Base-by-base conservation (phyloP, 2,888 invertebrate species). In the Lasioglossum malachurum region DNA sequence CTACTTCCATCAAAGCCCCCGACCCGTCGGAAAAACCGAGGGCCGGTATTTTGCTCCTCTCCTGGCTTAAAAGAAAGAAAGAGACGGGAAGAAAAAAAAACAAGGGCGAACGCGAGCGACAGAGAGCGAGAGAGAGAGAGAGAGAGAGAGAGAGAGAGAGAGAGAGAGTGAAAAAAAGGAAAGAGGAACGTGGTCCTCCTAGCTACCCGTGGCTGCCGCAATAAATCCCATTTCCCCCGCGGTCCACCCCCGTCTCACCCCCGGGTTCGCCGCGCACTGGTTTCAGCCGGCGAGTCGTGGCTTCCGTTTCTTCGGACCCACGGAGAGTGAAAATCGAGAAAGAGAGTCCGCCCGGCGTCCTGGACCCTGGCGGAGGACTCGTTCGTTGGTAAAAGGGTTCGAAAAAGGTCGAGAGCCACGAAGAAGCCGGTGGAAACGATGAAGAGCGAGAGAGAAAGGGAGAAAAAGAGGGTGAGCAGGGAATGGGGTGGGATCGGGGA, bases 291-390 rank as follows among this genome's bases (percentile, higher is more conserved):
- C 71, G 82, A 73, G 57, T 53, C 67, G 44, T 72, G 81, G 83
- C 83, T 88, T 85, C 87, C 88, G 88, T 79, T 78, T 60, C 85
- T 49, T 75, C 85, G 80, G 79, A 78, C 75, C 78, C 74, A 67
- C 75, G 73, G 72, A 86, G 80, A 78, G 72, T 84, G 87, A 84
- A 84, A 87, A 88, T 88, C 87, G 81, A 83, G 87, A 85, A 80
- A 72, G 64, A 73, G 64, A 79, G 74, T 81, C 71, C 87, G 64
- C 31, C 14, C 3, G 69, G 69, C 69, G 69, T 69, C 69, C 75
- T 69, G 80, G 82, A 72, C 67, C 69, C 74, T 73, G 75, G 64
- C 53, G n/a, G 41, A 38, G 76, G 49, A 78, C 57, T 64, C 57
- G 79, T 72, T 71, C 74, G 84, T 41, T 64, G 46, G 84, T 80